These are phyloP conservation scores for Turritopsis rubra DNA, from an alignment of 30 jellyfish, hydroid and myxozoan genomes.

Conservation along the genomic window DNA sequence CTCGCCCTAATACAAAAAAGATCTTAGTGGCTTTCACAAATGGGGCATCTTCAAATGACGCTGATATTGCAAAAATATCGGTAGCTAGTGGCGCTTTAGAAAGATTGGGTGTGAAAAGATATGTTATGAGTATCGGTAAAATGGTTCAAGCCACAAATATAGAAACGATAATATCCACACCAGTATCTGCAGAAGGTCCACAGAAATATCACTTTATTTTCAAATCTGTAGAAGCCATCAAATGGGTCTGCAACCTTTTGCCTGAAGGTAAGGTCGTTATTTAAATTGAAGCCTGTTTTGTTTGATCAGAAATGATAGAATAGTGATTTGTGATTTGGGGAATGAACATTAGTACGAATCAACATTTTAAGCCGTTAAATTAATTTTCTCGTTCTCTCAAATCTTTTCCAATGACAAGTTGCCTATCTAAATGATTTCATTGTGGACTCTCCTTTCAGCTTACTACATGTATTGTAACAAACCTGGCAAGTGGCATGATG, in stretches of 20 bases:
- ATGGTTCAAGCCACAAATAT: neutral
- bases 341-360: too few relatives aligned
- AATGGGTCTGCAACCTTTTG: constrained; percentile 9
- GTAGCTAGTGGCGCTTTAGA: neutral
- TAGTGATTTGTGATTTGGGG: too few relatives aligned
- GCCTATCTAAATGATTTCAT: neutral
- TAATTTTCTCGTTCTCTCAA: neutral
- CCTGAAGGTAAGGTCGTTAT: constrained; percentile 12
- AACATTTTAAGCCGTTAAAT: too few relatives aligned
- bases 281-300: too few relatives aligned
- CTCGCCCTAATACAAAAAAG: constrained; percentile 10
- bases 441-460: neutral
- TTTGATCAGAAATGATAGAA: too few relatives aligned
- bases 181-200: neutral
- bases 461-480: constrained; percentile 8
- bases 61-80: neutral
- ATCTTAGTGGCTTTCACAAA: constrained; percentile 1
- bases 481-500: constrained; percentile 33
- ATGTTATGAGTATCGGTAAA: neutral
- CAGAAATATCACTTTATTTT: neutral
- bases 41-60: neutral
- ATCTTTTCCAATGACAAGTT: too few relatives aligned
- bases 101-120: neutral
- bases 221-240: neutral
- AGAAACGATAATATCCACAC: neutral